Evolutionary conservation across 2,113 vertebrate species (phyloP), one percentile per base, ranked within the genome.

Genomic region (Serinus canaria): DNA sequence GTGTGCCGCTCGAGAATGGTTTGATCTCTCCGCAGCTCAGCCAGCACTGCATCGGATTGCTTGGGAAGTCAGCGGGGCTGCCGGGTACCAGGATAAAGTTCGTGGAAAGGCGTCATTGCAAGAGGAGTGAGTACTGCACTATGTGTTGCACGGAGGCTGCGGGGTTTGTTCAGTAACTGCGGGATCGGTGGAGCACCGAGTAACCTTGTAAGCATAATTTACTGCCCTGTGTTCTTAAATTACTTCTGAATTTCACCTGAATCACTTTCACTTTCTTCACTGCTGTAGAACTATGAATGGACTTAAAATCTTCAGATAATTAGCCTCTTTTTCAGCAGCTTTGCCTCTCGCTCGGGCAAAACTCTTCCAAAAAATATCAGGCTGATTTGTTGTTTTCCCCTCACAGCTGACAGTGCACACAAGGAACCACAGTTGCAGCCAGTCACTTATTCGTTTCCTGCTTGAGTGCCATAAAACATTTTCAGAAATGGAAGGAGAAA

Each of bases 401-500:
- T 76, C 30, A 10, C 70, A 96, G 95, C 77, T 94, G 78, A 41
- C 56, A 60, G 76, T 8, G 22, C 28, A 16, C 44, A 27, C 30
- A n/a, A n/a, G 39, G 69, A 81, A 14, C 33, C 33, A 22, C 49
- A 24, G n/a, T 53, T 62, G 41, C 13, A 19, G 13, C 16, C 39
- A 18, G 24, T 31, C 35, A 13, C 33, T 27, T 43, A 37, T 60
- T 88, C 7, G 4, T 52, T 75, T 75, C 43, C 68, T 69, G 56
- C 41, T 56, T 8, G 21, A 78, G 30, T 50, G 43, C 55, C 74
- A 31, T 35, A 66, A 89, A 84, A n/a, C 18, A 2, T 44, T 55
- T 35, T 56, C 35, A 41, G 58, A 49, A n/a, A 97, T 97, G 95
- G 95, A 97, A 63, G 72, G 33, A 83, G 90, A 83, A 31, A 68